Evolutionary conservation across 2,888 invertebrate genomes (phyloP), one percentile per base, ranked within the genome.

Genomic region (Zelleria hepariella): DNA sequence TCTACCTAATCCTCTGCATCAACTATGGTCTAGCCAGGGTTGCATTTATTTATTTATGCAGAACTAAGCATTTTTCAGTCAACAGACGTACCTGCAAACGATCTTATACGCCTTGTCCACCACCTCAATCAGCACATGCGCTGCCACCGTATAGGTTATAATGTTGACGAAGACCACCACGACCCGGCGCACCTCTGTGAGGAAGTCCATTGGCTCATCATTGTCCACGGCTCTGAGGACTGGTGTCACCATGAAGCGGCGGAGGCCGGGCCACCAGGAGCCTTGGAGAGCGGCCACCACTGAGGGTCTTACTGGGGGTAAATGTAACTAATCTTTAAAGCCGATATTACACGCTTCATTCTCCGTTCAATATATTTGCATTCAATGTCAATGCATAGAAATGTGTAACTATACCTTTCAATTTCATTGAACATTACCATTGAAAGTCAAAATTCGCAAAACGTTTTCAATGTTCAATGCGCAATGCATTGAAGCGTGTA

Each of bases 111-210:
- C 81, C 0, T 73, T 66, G 68, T 92, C 83, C 1, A 92, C 90
- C 0, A 91, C 67, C 15, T 77, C 72, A 5, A 92, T 83, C 1
- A 91, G 78, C 21, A 78, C 77, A 18, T 70, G 72, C 23, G 83
- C 80, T 1, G 80, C 75, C 2, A 84, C 72, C 0, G 78, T 70
- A 47, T 72, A 69, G 0, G 88, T 87, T 54, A 91, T 80, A 7
- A 93, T 85, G 66, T 93, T 93, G 8, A 91, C 87, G 68, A 94
- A 94, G 5, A 93, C 86, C 24, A 94, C 92, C 0, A 93, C 92
- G 4, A 94, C 92, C 62, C 92, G 91, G 49, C 94, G 89, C 78
- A 94, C 92, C 77, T 94, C 94, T 0, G 94, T 93, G 6, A 94
- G 77, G 73, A 92, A 93, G 66, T 94, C 93, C 65, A 94, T 79